phyloP scores from a whole-genome alignment of 2,797 vertebrate genomes.

The Jordanella pulchra region DNA sequence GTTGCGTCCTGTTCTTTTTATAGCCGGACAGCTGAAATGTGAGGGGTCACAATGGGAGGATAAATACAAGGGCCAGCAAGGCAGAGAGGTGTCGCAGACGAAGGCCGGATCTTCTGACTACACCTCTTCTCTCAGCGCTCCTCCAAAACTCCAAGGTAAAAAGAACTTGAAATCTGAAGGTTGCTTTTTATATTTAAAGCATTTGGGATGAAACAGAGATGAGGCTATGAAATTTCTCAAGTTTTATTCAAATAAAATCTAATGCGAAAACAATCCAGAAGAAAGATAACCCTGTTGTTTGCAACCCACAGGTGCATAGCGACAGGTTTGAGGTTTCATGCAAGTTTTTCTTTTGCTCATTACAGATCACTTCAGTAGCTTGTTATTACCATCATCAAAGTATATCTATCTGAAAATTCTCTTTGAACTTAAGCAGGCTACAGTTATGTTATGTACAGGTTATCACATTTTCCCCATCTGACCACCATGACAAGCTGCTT shows the following conservation, averaged over 20 bases:
- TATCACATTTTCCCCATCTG: not conserved
- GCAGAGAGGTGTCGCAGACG: slow-evolving; percentile 65
- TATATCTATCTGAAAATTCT: not conserved
- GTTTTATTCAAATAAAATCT: not conserved
- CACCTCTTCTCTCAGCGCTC: slow-evolving; percentile 70
- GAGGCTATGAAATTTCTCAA: not conserved
- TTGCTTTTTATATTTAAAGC: not conserved
- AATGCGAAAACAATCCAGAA: not conserved
- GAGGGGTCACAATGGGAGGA: slow-evolving; percentile 82
- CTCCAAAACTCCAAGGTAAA: slow-evolving; percentile 74
- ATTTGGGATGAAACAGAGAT: not conserved
- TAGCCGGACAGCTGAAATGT: slow-evolving; percentile 81
- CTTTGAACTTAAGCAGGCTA: not conserved
- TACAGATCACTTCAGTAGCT: not conserved
- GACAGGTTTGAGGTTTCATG: not conserved
- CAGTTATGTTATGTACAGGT: too few relatives aligned
- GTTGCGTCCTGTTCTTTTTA: slow-evolving; percentile 79
- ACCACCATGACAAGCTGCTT: not conserved
- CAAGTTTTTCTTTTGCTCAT: not conserved
- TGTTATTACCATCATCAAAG: not conserved
- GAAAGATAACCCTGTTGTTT: not conserved
- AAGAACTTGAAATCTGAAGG: not conserved
- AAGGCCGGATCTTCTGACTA: slow-evolving; percentile 67
- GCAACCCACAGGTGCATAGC: not conserved
- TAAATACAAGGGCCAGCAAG: slow-evolving; percentile 74